Percentiles rank a stretch among this genome's conserved stretches.
Conservation (phyloP, 2,888 invertebrate genomes). For the Habroteleia sp. region DNA sequence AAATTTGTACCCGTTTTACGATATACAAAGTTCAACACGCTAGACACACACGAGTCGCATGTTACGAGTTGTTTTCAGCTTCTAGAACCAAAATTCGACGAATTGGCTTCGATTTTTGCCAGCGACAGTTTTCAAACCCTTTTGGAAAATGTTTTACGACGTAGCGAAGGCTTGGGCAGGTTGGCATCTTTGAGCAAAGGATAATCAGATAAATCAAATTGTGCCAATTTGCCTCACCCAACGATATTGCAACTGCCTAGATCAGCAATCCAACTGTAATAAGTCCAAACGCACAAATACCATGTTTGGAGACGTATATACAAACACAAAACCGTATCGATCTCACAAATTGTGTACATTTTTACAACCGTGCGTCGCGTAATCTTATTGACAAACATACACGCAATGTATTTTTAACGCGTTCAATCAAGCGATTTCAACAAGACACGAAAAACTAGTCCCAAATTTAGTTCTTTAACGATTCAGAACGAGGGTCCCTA, state of each 20-base stretch:
- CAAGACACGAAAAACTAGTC: conserved; percentile 13
- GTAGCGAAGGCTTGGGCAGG: not conserved
- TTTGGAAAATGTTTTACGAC: conserved; percentile 41
- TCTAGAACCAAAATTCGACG: conserved; percentile 19
- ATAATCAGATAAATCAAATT: conserved; percentile 21
- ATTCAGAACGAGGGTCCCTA: not conserved
- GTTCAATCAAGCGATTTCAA: conserved; percentile 30
- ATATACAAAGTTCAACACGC: conserved; percentile 11
- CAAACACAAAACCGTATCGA: conserved; percentile 54
- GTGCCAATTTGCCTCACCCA: conserved; percentile 21
- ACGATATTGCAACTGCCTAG: conserved; percentile 75
- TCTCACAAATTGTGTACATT: conserved; percentile 45
- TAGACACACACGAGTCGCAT: conserved; percentile 17
- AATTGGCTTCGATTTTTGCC: conserved; percentile 3
- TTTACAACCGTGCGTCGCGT: conserved; percentile 45
- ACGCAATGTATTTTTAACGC: conserved; percentile 30
- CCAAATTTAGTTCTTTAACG: conserved; percentile 23
- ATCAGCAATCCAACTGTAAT: conserved; percentile 72
- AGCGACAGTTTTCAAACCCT: conserved; percentile 10
- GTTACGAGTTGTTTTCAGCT: conserved; percentile 28
- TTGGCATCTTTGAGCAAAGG: conserved; percentile 7
- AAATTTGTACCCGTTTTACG: conserved; percentile 43
- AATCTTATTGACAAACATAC: conserved; percentile 20
- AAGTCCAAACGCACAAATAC: conserved; percentile 80
- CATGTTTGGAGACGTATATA: conserved; percentile 74